Conservation (phyloP, 2,888 invertebrate species). For the Protophormia terraenovae region DNA sequence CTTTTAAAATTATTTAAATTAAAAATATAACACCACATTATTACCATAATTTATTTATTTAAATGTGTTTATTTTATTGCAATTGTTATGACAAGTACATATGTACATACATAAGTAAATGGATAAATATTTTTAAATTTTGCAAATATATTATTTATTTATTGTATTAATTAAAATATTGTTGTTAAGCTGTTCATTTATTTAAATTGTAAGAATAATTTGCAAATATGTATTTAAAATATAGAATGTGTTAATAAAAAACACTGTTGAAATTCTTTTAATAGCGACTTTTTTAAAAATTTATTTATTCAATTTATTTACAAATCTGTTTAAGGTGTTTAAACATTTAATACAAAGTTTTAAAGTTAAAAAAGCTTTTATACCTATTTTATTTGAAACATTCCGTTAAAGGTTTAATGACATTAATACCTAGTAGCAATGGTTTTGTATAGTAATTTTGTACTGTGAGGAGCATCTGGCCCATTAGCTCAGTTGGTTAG, state of each 20-base stretch:
- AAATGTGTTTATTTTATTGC: no score
- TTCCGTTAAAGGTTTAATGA: no score
- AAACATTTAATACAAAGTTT: not conserved
- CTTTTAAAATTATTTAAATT: no score
- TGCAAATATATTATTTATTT: no score
- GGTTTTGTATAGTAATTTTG: not conserved
- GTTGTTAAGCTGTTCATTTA: not conserved
- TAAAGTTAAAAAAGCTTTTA: not conserved
- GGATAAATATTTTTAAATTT: not conserved
- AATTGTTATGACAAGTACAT: not conserved
- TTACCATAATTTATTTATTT: no score
- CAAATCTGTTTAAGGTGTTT: not conserved
- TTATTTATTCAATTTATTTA: not conserved
- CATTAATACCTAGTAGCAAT: no score
- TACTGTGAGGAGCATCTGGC: constrained; percentile 71
- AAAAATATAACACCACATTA: no score
- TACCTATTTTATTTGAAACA: no score
- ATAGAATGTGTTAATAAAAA: constrained; percentile 14
- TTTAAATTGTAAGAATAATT: not conserved
- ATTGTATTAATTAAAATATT: constrained; percentile 9
- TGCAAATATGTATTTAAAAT: not conserved
- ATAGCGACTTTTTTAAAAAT: not conserved
- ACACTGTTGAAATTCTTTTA: not conserved
- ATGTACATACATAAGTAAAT: not conserved
- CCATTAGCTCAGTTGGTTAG: constrained; percentile 82